phyloP scores from a whole-genome alignment of 2,888 invertebrate genomes.

The Lymantria monacha region DNA sequence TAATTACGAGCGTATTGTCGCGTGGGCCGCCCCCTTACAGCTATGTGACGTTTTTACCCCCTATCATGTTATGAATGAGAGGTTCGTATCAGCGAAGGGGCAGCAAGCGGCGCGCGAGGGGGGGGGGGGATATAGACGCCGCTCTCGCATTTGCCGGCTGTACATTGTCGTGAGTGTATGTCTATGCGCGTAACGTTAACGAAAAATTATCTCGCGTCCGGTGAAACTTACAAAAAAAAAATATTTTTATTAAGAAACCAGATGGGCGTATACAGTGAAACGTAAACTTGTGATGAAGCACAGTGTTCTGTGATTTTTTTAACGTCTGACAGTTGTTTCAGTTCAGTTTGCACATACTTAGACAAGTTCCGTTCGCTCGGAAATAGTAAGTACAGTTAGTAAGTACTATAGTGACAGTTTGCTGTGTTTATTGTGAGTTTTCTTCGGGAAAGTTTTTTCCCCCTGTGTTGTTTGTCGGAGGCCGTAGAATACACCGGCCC shows the following conservation, averaged over 20 bases:
- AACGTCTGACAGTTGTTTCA: slow-evolving; percentile 38
- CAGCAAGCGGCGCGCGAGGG: slow-evolving; percentile 8
- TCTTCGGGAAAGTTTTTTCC: slow-evolving; percentile 51
- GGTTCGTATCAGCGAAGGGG: slow-evolving; percentile 37
- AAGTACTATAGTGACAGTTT: slow-evolving; percentile 59
- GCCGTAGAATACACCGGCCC: slow-evolving; percentile 62
- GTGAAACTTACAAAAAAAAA: slow-evolving; percentile 68
- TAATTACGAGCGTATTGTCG: slow-evolving; percentile 48
- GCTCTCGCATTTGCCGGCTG: slow-evolving; percentile 68
- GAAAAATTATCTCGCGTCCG: slow-evolving; percentile 62
- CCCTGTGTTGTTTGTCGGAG: slow-evolving; percentile 56
- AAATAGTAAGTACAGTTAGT: slow-evolving; percentile 53
- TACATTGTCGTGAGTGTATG: slow-evolving; percentile 52
- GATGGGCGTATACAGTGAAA: slow-evolving; percentile 76
- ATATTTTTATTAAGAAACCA: slow-evolving; percentile 61
- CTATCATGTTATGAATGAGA: slow-evolving; percentile 73
- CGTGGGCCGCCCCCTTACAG: slow-evolving; percentile 45
- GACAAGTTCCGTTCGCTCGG: slow-evolving; percentile 53
- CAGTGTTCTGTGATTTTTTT: slow-evolving; percentile 56
- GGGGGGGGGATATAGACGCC: slow-evolving; percentile 34
- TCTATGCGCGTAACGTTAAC: slow-evolving; percentile 27
- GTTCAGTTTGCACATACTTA: slow-evolving; percentile 48
- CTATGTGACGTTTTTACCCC: slow-evolving; percentile 57
- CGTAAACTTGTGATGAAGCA: slow-evolving; percentile 67
- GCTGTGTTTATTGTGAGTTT: slow-evolving; percentile 59